A percentile compares a stretch with the other conserved stretches of the same genome.
Evolutionary conservation across 2,888 invertebrate species (phyloP).

Genomic region (Chloromyia formosa): DNA sequence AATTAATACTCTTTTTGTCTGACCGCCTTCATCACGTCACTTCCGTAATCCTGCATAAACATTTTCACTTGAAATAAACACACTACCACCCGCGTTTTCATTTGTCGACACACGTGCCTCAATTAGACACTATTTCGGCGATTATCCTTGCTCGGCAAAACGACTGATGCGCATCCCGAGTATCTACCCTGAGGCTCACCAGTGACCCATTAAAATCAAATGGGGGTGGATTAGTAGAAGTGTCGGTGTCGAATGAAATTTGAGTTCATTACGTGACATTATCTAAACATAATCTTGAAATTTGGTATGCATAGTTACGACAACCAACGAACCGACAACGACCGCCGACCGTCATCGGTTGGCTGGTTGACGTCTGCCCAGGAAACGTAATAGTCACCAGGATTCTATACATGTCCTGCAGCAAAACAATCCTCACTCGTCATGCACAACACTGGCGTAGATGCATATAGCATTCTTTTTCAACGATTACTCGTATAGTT

Average conservation of each 20-base stretch:
- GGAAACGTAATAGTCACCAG: not conserved
- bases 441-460: not conserved
- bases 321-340: not conserved
- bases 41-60: too few species aligned
- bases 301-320: conserved; percentile 13
- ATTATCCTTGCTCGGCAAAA: too few species aligned
- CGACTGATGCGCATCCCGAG: too few species aligned
- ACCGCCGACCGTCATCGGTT: not conserved
- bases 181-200: conserved; percentile 4
- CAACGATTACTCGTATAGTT: conserved; percentile 41
- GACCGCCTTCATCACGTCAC: too few species aligned
- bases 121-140: too few species aligned
- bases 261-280: conserved; percentile 24
- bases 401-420: conserved; percentile 9
- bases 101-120: too few species aligned
- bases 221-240: not conserved
- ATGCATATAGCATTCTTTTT: conserved; percentile 9
- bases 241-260: conserved; percentile 17
- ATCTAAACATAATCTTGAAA: conserved; percentile 38
- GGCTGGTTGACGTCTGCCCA: conserved; percentile 6
- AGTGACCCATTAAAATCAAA: conserved; percentile 33
- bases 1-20: too few species aligned
- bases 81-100: too few species aligned
- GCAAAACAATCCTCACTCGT: conserved; percentile 1
- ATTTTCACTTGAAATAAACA: too few species aligned